Evolutionary conservation across 2,888 invertebrate species (phyloP), one percentile per base, ranked within the genome.

Genomic region (Scaptomyza caliginosa): DNA sequence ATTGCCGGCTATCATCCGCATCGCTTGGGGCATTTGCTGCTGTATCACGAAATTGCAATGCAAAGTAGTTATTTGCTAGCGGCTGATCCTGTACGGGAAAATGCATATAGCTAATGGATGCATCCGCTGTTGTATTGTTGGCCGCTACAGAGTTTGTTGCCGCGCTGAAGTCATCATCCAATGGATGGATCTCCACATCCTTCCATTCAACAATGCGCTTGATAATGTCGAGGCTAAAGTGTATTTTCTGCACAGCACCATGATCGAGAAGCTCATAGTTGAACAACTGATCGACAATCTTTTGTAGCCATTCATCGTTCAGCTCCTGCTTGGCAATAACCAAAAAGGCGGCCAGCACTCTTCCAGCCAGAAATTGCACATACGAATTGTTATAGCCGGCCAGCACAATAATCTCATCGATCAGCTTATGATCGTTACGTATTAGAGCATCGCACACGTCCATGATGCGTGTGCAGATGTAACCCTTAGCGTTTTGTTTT

Each of bases 151-250:
- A 32, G 32, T 13, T 32, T 6, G 58, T 11, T 8, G 58, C 45
- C 32, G 59, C 24, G n/a, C 60, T 46, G 8, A 67, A 71, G 10
- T 93, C 93, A 64, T 96, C 96, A 87, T 96, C 96, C 34, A 96
- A 89, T 0, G 96, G 95, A 92, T 96, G 96, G 78, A 94, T 93
- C 88, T 95, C 94, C 24, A 95, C 92, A 91, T 97, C 96, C 87
- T 96, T 97, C 95, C 96, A 97, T 88, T 97, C 97, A 0, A 97
- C 95, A 83, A 97, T 96, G 77, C 96, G 94, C 88, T 96, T 96
- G 49, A 97, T 95, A 42, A 97, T 94, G 89, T 97, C 96, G 78
- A 97, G 92, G 70, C 96, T 95, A 90, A 96, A 96, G 83, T 96
- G 94, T 90, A 96, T 95, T 90, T 96, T 96, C 86, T 94, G 94